Conservation (phyloP, 2,797 vertebrate species). For the Pantherophis vulpinus region DNA sequence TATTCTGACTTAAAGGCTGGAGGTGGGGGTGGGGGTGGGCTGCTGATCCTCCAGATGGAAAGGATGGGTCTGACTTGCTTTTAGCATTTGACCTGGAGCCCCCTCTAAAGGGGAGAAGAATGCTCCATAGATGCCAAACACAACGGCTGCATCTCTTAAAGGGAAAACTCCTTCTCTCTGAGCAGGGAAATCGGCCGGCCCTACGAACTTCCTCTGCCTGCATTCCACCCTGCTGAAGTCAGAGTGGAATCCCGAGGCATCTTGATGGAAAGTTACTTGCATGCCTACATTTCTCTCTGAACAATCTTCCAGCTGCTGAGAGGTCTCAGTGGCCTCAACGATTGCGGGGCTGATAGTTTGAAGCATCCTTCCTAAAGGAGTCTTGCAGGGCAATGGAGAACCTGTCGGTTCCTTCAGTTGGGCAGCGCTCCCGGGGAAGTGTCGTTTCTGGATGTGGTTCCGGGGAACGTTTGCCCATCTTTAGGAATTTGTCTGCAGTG, state of each 20-base stretch:
- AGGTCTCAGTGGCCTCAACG: constrained; percentile 31
- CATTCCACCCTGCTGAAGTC: constrained; percentile 41
- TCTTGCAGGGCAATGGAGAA: constrained; percentile 53
- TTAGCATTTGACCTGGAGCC: too few species aligned
- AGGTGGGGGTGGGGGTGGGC: too few species aligned
- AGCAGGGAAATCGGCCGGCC: constrained; percentile 32
- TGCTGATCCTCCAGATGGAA: background rate
- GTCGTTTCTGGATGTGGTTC: background rate
- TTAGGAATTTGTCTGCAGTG: background rate
- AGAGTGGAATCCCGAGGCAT: constrained; percentile 48
- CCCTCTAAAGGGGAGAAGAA: background rate
- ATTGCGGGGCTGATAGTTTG: constrained; percentile 35
- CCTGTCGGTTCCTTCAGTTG: constrained; percentile 28
- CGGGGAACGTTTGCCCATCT: background rate
- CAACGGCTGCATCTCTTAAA: background rate
- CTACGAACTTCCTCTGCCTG: constrained; percentile 45
- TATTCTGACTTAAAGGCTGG: background rate
- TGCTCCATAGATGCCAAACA: background rate
- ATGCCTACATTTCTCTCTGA: constrained; percentile 51
- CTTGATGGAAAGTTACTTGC: constrained; percentile 60
- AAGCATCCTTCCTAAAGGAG: constrained; percentile 45
- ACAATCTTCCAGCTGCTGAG: constrained; percentile 53
- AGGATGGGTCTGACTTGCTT: background rate
- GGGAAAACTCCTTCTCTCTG: background rate
- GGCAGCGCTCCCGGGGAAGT: background rate